phyloP scores from a whole-genome alignment of 2,797 vertebrate genomes.

The Platalea minor region DNA sequence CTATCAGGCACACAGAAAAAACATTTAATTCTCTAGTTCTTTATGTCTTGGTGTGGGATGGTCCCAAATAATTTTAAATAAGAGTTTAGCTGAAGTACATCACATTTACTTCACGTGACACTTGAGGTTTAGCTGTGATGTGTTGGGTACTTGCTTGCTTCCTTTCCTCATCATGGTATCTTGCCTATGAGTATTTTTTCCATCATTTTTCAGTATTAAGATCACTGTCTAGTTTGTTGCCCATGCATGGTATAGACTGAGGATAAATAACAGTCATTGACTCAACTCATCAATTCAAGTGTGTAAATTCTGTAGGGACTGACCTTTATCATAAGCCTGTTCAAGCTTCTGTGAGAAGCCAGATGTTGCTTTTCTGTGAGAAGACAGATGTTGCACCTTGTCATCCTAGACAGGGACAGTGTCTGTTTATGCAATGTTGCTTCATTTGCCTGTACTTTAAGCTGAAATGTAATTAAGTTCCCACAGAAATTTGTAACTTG shows the following conservation, averaged over 20 bases:
- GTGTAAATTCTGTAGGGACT: not conserved
- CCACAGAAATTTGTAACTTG: not conserved
- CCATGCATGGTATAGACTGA: not conserved
- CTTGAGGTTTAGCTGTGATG: not conserved
- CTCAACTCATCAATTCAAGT: not conserved
- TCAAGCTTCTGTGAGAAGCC: not conserved
- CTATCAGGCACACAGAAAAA: not conserved
- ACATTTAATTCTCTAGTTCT: not conserved
- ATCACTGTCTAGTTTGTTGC: not conserved
- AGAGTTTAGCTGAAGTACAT: not conserved
- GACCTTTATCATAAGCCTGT: not conserved
- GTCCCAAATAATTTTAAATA: not conserved
- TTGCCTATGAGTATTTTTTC: not conserved
- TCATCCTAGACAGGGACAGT: not conserved
- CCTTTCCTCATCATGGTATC: not conserved
- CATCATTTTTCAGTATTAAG: not conserved
- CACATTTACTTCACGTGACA: not conserved
- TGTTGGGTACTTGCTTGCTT: not conserved
- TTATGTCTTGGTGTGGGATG: not conserved
- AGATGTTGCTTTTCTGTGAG: not conserved
- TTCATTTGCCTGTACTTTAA: not conserved
- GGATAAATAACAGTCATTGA: not conserved
- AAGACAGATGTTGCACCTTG: not conserved
- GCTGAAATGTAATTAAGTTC: not conserved
- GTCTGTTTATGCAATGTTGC: not conserved